Base-by-base conservation (phyloP, 1,140 invertebrate species). In the Anastatus disparis region DNA sequence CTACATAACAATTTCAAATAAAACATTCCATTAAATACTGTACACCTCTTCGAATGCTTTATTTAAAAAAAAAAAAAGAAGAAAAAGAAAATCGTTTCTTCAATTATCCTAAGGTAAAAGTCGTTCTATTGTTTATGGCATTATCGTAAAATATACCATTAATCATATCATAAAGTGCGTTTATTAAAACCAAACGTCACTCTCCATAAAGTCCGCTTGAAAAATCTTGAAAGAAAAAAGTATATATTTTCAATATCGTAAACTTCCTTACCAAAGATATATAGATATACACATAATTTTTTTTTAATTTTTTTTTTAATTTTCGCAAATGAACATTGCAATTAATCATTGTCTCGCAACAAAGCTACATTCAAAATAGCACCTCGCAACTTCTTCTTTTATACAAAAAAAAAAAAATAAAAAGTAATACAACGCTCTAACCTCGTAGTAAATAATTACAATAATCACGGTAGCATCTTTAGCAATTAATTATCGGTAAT, bases 261-360 rank as follows among this genome's bases (percentile, higher is more conserved):
- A 42, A 24, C n/a, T n/a, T n/a, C n/a, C n/a, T n/a, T n/a, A n/a
- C n/a, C n/a, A n/a, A n/a, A n/a, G n/a, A n/a, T n/a, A n/a, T n/a
- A n/a, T n/a, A n/a, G n/a, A n/a, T n/a, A n/a, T n/a, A n/a, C n/a
- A n/a, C n/a, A n/a, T n/a, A n/a, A n/a, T n/a, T n/a, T n/a, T n/a
- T n/a, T n/a, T n/a, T n/a, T n/a, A n/a, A n/a, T n/a, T n/a, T n/a
- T n/a, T n/a, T n/a, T n/a, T n/a, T n/a, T n/a, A n/a, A n/a, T n/a
- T n/a, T n/a, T n/a, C n/a, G n/a, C n/a, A 44, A 17, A 40, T 35
- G 66, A 53, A 69, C 61, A 48, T 69, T 15, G 31, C 20, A 53
- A 69, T 69, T 44, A 62, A 69, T 69, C 58, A 69, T 69, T 69
- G 55, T 59, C 44, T 68, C 17, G n/a, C 22, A 68, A 59, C 22